phyloP scores from a whole-genome alignment of 2,888 invertebrate species.

The Bellardia pandia region DNA sequence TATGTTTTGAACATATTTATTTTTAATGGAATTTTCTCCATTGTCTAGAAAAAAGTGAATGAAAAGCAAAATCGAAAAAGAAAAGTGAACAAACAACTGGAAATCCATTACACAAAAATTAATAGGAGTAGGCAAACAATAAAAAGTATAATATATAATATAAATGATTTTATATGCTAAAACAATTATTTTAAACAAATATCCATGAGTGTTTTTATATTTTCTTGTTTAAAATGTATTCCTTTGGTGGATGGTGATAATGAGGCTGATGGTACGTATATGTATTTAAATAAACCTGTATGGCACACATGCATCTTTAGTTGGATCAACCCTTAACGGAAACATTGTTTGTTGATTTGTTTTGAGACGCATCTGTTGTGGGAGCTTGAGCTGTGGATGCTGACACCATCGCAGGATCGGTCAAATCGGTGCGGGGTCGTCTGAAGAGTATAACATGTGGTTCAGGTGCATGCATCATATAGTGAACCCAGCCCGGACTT shows the following conservation, averaged over 20 bases:
- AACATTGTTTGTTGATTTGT: constrained; percentile 68
- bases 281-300: constrained; percentile 4
- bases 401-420: constrained; percentile 31
- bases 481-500: constrained; percentile 91
- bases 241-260: constrained; percentile 43
- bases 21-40: constrained; percentile 71
- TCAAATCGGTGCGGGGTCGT: constrained; percentile 84
- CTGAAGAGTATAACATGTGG: constrained; percentile 94
- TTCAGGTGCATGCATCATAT: constrained; percentile 93
- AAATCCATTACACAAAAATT: constrained; percentile 34
- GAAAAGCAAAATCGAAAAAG: not conserved
- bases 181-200: constrained; percentile 46
- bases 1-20: constrained; percentile 64
- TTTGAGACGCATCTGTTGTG: constrained; percentile 36
- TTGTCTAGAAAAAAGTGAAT: constrained; percentile 43
- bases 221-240: constrained; percentile 12
- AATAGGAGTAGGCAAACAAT: constrained; percentile 36
- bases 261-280: not conserved
- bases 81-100: constrained; percentile 12
- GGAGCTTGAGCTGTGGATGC: constrained; percentile 27
- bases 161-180: constrained; percentile 33
- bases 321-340: constrained; percentile 70
- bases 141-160: constrained; percentile 14
- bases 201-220: constrained; percentile 17
- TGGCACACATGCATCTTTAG: constrained; percentile 20